Percentiles rank a stretch among this genome's conserved stretches.
Conservation (phyloP, 2,797 vertebrate genomes). For the Acipenser oxyrinchus region DNA sequence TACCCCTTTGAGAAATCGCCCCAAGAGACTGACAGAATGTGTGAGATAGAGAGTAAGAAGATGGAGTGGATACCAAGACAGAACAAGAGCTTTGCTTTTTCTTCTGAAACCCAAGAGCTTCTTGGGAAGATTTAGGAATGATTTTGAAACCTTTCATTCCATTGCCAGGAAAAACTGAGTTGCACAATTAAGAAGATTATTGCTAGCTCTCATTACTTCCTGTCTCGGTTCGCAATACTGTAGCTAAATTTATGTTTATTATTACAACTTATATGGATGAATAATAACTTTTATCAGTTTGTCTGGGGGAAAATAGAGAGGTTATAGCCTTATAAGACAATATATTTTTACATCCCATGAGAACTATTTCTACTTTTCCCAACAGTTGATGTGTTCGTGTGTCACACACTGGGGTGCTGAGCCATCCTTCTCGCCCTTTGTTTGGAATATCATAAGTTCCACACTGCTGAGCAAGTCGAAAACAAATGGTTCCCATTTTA, state of each 20-base stretch:
- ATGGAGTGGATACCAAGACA: no score
- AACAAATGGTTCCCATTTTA: no score
- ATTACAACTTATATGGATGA: not conserved
- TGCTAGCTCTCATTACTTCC: not conserved
- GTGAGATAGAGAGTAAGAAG: no score
- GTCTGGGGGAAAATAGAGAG: not conserved
- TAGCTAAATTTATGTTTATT: not conserved
- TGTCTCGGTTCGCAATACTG: not conserved
- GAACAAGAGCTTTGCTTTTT: no score
- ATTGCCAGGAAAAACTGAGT: not conserved
- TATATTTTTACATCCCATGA: not conserved
- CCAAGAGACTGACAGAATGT: no score
- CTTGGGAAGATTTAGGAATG: not conserved
- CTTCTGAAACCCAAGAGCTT: not conserved
- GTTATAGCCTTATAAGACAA: no score
- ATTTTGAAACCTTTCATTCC: not conserved
- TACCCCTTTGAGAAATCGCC: no score
- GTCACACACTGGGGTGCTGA: no score
- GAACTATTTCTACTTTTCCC: not conserved
- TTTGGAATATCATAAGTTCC: no score
- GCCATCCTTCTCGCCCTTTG: no score
- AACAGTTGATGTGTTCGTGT: not conserved
- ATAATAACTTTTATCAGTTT: not conserved
- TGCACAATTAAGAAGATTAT: not conserved
- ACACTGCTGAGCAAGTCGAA: no score